phyloP scores from a whole-genome alignment of 2,113 vertebrate species.

The Cyphomyrus discorhynchus region DNA sequence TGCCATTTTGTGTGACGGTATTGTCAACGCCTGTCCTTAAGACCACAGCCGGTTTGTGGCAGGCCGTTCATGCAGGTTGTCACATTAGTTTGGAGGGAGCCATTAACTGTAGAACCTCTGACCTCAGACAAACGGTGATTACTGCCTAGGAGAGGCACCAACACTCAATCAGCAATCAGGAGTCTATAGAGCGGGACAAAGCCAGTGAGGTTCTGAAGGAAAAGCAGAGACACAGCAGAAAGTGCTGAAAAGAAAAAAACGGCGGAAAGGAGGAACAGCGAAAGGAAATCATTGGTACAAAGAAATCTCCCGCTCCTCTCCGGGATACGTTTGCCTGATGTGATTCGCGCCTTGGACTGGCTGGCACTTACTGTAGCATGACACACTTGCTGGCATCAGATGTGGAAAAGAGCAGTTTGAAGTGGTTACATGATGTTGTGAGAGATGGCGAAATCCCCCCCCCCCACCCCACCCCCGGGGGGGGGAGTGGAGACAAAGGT shows the following conservation, averaged over 20 bases:
- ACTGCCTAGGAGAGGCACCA: not conserved
- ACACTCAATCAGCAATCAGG: not conserved
- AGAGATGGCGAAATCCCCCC: not conserved
- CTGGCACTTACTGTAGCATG: not conserved
- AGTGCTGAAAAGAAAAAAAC: not conserved
- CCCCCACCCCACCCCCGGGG: not conserved
- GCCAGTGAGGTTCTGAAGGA: not conserved
- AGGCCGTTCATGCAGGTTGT: not conserved
- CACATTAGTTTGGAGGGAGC: not conserved
- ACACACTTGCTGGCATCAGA: not conserved
- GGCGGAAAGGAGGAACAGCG: not conserved
- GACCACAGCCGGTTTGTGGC: not conserved
- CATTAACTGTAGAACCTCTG: not conserved
- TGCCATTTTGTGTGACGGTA: not conserved
- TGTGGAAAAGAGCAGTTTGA: not conserved
- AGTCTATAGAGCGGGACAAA: not conserved
- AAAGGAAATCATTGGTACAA: not conserved
- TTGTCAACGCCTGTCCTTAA: not conserved
- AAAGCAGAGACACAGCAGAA: not conserved
- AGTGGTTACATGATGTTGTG: not conserved
- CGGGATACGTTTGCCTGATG: not conserved
- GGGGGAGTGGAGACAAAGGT: not conserved
- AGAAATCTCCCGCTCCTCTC: not conserved
- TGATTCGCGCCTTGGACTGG: not conserved
- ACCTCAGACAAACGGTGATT: not conserved